Percentiles rank a stretch among this genome's conserved stretches.
Evolutionary conservation across 2,797 vertebrate genomes (phyloP).

Genomic region (Chelidonichthys spinosus): DNA sequence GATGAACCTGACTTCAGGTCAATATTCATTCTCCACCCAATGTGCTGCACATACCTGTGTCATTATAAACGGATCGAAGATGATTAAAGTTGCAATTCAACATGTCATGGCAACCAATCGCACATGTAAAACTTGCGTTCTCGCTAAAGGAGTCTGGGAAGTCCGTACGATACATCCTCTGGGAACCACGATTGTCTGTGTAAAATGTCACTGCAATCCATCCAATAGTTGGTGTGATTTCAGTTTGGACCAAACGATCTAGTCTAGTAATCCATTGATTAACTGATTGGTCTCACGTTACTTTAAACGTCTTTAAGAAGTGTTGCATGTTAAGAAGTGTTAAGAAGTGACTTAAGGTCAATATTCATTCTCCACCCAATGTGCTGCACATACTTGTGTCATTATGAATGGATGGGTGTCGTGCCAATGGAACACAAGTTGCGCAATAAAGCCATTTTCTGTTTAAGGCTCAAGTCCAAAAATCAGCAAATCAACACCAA

Average conservation of each 20-base stretch:
- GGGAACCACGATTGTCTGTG: background rate
- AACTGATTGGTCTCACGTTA: background rate
- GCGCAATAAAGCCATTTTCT: constrained; percentile 10
- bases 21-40: constrained; percentile 3
- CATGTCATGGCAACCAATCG: background rate
- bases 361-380: constrained; percentile 1
- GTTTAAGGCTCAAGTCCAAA: background rate
- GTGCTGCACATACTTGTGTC: background rate
- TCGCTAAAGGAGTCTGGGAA: background rate
- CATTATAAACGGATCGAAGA: background rate
- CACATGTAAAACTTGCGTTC: background rate
- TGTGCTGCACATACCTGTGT: background rate
- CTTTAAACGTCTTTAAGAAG: background rate
- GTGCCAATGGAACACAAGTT: background rate
- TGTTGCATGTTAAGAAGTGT: too few relatives aligned
- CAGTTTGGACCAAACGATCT: background rate
- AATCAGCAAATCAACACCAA: background rate
- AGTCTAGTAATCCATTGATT: too few relatives aligned
- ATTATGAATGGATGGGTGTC: background rate
- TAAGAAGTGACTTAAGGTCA: background rate
- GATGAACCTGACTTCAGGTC: background rate
- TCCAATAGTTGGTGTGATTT: background rate
- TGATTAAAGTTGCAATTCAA: background rate
- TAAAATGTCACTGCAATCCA: background rate
- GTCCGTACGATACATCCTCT: background rate